A percentile compares a stretch with the other conserved stretches of the same genome.
Evolutionary conservation across 1,140 invertebrate species (phyloP).

Genomic region (Venturia canescens): DNA sequence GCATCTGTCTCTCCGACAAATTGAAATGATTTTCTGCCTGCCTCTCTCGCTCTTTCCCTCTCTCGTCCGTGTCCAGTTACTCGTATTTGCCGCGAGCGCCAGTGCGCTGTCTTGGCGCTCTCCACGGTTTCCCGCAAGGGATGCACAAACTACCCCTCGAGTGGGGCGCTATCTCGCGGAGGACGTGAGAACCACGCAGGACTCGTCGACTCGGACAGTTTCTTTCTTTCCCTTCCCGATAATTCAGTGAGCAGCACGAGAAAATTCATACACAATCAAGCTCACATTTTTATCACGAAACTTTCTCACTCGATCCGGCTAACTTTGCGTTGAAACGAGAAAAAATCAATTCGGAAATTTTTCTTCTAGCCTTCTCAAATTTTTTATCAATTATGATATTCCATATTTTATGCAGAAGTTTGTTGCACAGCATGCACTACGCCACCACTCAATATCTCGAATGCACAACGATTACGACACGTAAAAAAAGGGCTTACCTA

Average conservation of each 20-base stretch:
- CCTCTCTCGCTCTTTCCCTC: not conserved
- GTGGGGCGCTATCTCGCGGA: slow-evolving; percentile 48
- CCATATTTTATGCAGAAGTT: too few relatives aligned
- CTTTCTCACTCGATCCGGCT: too few relatives aligned
- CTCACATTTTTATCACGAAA: too few relatives aligned
- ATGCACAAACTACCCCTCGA: slow-evolving; percentile 25
- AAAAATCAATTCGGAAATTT: too few relatives aligned
- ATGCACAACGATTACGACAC: too few relatives aligned
- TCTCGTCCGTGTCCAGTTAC: not conserved
- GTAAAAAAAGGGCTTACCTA: too few relatives aligned
- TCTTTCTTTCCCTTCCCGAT: slow-evolving; percentile 47
- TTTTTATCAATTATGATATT: too few relatives aligned
- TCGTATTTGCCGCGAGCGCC: not conserved
- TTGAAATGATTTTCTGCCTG: too few relatives aligned
- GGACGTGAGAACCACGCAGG: slow-evolving; percentile 44
- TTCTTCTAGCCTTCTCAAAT: too few relatives aligned
- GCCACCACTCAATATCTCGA: too few relatives aligned
- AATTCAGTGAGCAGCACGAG: slow-evolving; percentile 32
- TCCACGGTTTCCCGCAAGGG: slow-evolving; percentile 1
- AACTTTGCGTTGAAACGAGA: not conserved
- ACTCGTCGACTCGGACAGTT: slow-evolving; percentile 46
- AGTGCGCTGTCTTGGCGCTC: slow-evolving; percentile 22
- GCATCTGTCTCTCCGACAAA: not conserved
- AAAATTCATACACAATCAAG: not conserved
- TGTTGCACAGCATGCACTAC: too few relatives aligned